phyloP scores from a whole-genome alignment of 2,113 vertebrate species.

The Hemibagrus wyckioides region DNA sequence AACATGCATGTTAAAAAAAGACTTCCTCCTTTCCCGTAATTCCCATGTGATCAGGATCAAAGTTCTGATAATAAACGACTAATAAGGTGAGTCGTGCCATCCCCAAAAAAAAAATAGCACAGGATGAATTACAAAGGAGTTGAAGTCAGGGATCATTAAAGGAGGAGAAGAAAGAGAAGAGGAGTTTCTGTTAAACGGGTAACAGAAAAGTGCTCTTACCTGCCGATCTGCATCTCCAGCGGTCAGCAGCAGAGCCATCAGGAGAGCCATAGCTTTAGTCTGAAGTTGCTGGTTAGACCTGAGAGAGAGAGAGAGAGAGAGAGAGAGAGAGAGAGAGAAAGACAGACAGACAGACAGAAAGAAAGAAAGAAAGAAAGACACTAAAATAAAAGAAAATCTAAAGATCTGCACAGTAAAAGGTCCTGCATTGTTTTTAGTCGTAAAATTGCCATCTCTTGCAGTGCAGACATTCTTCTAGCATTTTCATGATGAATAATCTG shows the following conservation, averaged over 20 bases:
- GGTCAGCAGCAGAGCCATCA: conserved; percentile 89
- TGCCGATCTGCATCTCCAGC: conserved; percentile 75
- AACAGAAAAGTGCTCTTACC: conserved; percentile 66
- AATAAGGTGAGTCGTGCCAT: neutral
- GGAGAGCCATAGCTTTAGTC: conserved; percentile 95
- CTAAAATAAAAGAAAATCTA: neutral
- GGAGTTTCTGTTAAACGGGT: neutral
- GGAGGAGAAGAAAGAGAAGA: neutral
- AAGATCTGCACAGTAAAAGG: neutral
- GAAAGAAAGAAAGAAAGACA: neutral
- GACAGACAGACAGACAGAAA: too few relatives aligned
- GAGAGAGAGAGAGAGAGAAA: neutral
- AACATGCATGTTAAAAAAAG: neutral
- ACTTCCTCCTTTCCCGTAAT: neutral
- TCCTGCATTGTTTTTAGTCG: neutral
- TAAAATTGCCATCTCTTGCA: too few relatives aligned
- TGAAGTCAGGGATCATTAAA: neutral
- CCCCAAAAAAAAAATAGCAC: neutral
- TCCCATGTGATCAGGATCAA: neutral
- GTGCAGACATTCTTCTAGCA: neutral
- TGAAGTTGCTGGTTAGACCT: conserved; percentile 90
- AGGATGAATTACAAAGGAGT: neutral
- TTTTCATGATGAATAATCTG: neutral
- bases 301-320: conserved; percentile 15
- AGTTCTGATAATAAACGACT: neutral